phyloP scores from a whole-genome alignment of 2,113 vertebrate species.

The Bubo scandiacus region DNA sequence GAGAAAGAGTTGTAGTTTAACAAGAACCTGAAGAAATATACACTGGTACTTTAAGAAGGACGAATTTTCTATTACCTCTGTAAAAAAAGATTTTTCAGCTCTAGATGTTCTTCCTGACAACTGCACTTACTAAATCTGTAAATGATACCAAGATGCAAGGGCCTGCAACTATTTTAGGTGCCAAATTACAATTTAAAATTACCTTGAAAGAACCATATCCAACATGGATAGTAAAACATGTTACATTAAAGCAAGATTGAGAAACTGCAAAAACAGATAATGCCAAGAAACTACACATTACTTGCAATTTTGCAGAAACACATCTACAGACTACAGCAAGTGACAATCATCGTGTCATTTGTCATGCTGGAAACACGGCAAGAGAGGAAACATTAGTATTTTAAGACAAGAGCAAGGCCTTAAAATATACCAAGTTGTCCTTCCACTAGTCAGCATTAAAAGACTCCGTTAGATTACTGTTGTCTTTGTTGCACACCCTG shows the following conservation, averaged over 20 bases:
- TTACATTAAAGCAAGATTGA: neutral
- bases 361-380: neutral
- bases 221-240: neutral
- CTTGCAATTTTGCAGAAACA: neutral
- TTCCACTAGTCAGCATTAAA: neutral
- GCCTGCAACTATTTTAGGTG: neutral
- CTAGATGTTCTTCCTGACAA: neutral
- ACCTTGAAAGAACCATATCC: neutral
- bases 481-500: fast-evolving
- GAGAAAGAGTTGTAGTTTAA: neutral
- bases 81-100: neutral
- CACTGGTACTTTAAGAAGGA: neutral
- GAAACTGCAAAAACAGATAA: neutral
- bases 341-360: neutral
- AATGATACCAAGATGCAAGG: neutral
- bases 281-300: neutral
- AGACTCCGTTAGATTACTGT: neutral
- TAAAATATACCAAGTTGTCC: neutral
- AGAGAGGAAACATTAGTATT: neutral
- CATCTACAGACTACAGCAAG: neutral
- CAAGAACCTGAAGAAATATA: neutral
- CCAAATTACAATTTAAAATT: neutral
- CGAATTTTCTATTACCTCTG: neutral
- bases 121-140: neutral
- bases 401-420: neutral